A percentile compares a stretch with the other conserved stretches of the same genome.
phyloP scores from a whole-genome alignment of 2,888 invertebrate genomes.

The Alloplasta piceator region DNA sequence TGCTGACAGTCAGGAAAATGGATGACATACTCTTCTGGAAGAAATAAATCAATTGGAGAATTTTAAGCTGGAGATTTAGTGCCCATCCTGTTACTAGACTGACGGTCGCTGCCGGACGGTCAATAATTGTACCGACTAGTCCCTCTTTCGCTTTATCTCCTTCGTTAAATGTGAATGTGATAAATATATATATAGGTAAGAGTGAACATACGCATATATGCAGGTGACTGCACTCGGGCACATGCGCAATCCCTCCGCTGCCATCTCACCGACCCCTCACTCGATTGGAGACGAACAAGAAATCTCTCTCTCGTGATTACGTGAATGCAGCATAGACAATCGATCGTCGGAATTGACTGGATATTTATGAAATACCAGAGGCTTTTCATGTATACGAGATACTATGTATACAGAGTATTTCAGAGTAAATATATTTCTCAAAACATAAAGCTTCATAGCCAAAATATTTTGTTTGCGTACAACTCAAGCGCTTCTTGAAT shows the following conservation, averaged over 20 bases:
- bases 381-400: background rate
- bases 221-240: background rate
- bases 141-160: slow-evolving; percentile 26
- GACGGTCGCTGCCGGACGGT: no score
- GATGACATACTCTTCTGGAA: no score
- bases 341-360: slow-evolving; percentile 38
- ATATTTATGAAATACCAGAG: slow-evolving; percentile 19
- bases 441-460: no score
- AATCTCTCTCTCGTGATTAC: slow-evolving; percentile 5
- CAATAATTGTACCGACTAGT: no score
- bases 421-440: no score
- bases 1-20: no score
- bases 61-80: no score
- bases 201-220: background rate
- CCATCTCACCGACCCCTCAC: background rate
- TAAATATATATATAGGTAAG: background rate
- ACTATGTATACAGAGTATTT: no score
- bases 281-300: background rate
- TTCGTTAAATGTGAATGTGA: background rate
- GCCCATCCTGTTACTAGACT: no score
- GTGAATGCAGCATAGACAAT: slow-evolving; percentile 33
- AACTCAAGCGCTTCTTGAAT: no score
- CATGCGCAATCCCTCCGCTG: slow-evolving; percentile 12
- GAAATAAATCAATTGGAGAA: no score
- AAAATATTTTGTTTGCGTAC: no score